Evolutionary conservation across 2,113 vertebrate genomes (phyloP), one percentile per base, ranked within the genome.

Genomic region (Seriola rivoliana): DNA sequence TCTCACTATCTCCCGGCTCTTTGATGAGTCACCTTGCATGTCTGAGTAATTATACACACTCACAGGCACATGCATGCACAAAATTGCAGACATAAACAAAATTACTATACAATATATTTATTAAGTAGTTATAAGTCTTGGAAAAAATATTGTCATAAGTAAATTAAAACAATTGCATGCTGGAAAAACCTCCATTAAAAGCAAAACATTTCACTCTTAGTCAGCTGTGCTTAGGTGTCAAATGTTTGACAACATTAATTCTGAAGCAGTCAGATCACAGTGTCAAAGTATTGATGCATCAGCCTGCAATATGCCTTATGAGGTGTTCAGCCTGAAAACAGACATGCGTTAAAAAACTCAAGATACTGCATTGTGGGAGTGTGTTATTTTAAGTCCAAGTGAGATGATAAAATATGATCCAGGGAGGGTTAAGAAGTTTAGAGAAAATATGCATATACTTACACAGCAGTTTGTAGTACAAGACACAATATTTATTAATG

Each of bases 21-120:
- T 80, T 86, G 76, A 75, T 91, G 92, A 93, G 88, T 93, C 92
- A 92, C 75, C 64, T 86, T 87, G 71, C 67, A 85, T 89, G 87
- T 91, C 87, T 88, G 80, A 88, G 82, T 91, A 88, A 92, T 91
- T 91, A 91, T 84, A 85, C 81, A 79, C 80, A 81, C 63, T 85
- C 84, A 78, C 77, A 52, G 74, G 52, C 36, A 9, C 55, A 62
- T 74, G 69, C 81, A 80, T 64, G 60, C 80, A 85, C 77, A 77
- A 65, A 76, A 71, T 69, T 81, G 42, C 60, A 82, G 73, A 85
- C 65, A 88, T 46, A 84, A 82, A 82, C 73, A 81, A 75, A 71
- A 57, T 57, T 55, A 50, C 46, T 46, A 60, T 23, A 63, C 52
- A 58, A 58, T 60, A 54, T 40, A 29, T 76, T 79, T 64, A 77